Conservation (phyloP, 1,140 invertebrate species). For the Acromyrmex echinatior region DNA sequence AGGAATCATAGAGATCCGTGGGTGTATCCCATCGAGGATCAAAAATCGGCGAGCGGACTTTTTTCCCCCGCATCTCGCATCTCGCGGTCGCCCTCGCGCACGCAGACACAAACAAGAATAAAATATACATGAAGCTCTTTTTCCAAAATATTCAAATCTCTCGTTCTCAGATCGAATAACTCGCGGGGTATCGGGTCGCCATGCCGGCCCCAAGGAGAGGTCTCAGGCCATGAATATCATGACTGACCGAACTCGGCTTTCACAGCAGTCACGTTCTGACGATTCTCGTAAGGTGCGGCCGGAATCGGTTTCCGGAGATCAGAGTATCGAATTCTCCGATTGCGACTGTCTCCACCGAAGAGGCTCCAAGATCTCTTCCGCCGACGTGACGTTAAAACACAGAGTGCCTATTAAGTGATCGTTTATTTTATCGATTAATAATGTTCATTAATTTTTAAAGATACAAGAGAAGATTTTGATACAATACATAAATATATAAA, state of each 20-base stretch:
- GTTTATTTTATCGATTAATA: slow-evolving; percentile 2
- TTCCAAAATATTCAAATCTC: slow-evolving; percentile 85
- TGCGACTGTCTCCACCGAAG: slow-evolving; percentile 31
- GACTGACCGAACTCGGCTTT: slow-evolving; percentile 84
- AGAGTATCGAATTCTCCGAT: slow-evolving; percentile 70
- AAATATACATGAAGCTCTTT: slow-evolving; percentile 86
- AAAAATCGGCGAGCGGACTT: background rate
- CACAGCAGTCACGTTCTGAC: slow-evolving; percentile 77
- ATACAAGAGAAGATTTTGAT: background rate
- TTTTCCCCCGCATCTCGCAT: background rate
- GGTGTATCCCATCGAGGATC: background rate
- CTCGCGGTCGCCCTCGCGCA: slow-evolving; percentile 23
- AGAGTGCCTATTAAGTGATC: background rate
- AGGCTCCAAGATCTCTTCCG: slow-evolving; percentile 14
- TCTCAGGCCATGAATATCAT: slow-evolving; percentile 87
- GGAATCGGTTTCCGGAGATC: slow-evolving; percentile 75
- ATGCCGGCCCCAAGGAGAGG: slow-evolving; percentile 80
- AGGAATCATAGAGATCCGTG: background rate
- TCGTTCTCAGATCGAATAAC: slow-evolving; percentile 84
- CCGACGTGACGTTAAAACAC: background rate
- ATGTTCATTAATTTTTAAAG: background rate
- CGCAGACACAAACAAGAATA: slow-evolving; percentile 77
- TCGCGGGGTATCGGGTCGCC: slow-evolving; percentile 80
- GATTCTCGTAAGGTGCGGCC: slow-evolving; percentile 75
- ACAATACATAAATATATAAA: no score